Percentiles rank a stretch among this genome's conserved stretches.
Conservation (phyloP, 2,113 vertebrate genomes). For the Anguilla rostrata region DNA sequence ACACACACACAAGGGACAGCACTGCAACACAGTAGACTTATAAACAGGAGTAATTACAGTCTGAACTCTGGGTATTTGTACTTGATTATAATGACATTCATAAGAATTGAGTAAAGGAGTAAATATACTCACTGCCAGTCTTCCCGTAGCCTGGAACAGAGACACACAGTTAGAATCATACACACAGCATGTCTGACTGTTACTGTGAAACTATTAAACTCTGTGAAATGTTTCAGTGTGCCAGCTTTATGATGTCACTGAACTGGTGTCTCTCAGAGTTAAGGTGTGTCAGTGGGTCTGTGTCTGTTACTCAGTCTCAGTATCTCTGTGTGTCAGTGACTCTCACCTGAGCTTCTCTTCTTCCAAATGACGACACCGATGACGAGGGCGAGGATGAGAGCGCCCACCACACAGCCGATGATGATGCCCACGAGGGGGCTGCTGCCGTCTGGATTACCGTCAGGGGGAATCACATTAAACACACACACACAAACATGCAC, state of each 20-base stretch:
- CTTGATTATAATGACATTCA: neutral
- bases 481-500: neutral
- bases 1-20: too few species aligned
- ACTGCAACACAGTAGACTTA: neutral
- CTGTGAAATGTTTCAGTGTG: too few species aligned
- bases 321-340: neutral
- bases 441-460: neutral
- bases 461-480: neutral
- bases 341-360: slow-evolving; percentile 12
- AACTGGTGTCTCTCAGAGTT: neutral
- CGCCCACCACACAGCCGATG: neutral
- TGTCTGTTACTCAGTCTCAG: neutral
- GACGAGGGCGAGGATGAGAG: neutral
- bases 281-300: neutral
- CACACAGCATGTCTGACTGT: too few species aligned
- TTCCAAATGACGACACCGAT: neutral
- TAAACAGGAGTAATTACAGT: neutral
- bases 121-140: neutral
- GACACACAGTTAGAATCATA: too few species aligned
- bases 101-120: neutral
- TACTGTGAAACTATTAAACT: too few species aligned
- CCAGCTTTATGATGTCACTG: too few species aligned
- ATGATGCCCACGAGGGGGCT: neutral
- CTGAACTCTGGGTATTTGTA: neutral
- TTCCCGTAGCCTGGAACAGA: neutral